These are phyloP conservation scores for Gallinago stenura DNA, from an alignment of 2,797 vertebrate genomes.

Conservation along the genomic window DNA sequence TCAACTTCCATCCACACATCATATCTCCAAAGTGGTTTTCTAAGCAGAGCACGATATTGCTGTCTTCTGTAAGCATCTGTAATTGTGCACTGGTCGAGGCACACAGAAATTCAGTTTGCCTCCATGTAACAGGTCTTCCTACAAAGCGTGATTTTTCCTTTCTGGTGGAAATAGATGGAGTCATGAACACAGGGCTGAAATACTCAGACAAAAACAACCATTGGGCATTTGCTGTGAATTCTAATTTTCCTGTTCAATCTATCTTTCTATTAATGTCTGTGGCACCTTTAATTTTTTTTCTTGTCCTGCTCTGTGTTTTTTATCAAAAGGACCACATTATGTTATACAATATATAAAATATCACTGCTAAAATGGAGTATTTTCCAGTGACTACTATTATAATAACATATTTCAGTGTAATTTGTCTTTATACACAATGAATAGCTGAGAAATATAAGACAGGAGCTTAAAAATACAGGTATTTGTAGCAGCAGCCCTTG, in stretches of 20 bases:
- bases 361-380: not conserved
- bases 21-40: not conserved
- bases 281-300: not conserved
- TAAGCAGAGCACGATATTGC: not conserved
- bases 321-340: not conserved
- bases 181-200: not conserved
- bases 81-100: not conserved
- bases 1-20: not conserved
- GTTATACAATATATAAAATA: not conserved
- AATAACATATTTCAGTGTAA: not conserved
- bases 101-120: not conserved
- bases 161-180: not conserved
- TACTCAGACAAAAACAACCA: not conserved
- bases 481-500: not conserved
- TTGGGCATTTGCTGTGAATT: not conserved
- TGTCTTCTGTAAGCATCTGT: not conserved
- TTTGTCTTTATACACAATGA: not conserved
- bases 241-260: not conserved
- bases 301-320: not conserved
- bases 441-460: not conserved
- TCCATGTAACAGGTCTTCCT: not conserved
- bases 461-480: not conserved
- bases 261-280: not conserved
- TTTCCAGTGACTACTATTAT: not conserved
- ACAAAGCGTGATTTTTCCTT: accelerated